Evolutionary conservation across 2,113 vertebrate species (phyloP), one percentile per base, ranked within the genome.

Genomic region (Eolophus roseicapilla): DNA sequence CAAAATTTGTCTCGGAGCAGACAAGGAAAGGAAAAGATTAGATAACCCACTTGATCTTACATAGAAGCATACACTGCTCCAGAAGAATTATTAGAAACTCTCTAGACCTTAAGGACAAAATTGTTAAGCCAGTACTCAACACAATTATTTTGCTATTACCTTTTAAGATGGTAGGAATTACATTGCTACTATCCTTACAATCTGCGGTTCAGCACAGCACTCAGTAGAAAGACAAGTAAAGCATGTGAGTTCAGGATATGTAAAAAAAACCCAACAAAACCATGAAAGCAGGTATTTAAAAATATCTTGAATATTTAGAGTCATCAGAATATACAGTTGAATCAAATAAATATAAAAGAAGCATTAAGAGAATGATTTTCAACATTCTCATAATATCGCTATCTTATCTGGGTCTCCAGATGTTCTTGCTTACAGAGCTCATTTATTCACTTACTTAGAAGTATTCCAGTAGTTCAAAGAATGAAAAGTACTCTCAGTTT

Each of bases 371-470:
- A 93, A 75, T 68, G n/a, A 43, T 82, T 86, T 86, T 84, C 77
- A 69, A 63, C 28, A 8, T 50, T 75, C 50, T 86, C 12, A 20
- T 53, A 82, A 60, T 55, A 77, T 67, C 64, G 33, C 24, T 84
- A 35, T 62, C 52, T 94, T 90, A 64, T 81, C 64, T 57, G 27
- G 8, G n/a, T 86, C 31, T 92, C 44, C 46, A 18, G 41, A 64
- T 76, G 8, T 31, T 90, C 86, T 84, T 92, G 44, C 83, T 95
- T 93, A 84, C 52, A 60, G 24, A 83, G 15, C 20, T 93, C 69
- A 55, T 88, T 93, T 90, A 71, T 90, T 96, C 64, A 52, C 68
- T 57, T 86, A 59, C 50, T 92, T 88, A 83, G 28, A 84, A 92
- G 29, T 67, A 74, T 60, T 75, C 16, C 15, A 73, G 80, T 81